Evolutionary conservation across 1,140 invertebrate species (phyloP), one percentile per base, ranked within the genome.

Genomic region (Panagrolaimus sp.): DNA sequence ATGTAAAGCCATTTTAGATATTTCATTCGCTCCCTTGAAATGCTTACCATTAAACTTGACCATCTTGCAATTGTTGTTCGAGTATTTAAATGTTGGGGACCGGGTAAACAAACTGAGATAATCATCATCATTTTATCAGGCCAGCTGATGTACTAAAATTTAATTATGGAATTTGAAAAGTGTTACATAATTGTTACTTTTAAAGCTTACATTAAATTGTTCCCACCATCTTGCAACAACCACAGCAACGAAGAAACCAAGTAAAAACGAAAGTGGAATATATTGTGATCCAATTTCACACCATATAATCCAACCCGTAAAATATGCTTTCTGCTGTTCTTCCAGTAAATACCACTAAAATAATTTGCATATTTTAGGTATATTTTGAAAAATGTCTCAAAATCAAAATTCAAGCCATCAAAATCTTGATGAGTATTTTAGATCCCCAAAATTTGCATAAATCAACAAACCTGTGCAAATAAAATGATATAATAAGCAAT

Each of bases 301-400:
- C 81, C 82, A 82, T 45, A 76, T 78, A 69, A 82, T 83, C 80
- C 82, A 82, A 63, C 82, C 82, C 8, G 82, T 82, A 62, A 82
- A 82, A 63, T 82, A 82, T 70, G 82, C 80, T 67, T 83, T 82
- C 63, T 83, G 80, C 48, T 80, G 76, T 58, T 82, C 80, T 74
- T 82, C 80, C 55, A 82, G 69, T 43, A 83, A 43, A 58, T 80
- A 82, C 81, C 80, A 82, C 82, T 82, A 52, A 71, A 76, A 71
- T n/a, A n/a, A n/a, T n/a, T n/a, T n/a, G n/a, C n/a, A n/a, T n/a
- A n/a, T 10, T 70, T 6, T 43, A 12, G 5, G 7, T 17, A n/a
- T n/a, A n/a, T n/a, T n/a, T n/a, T n/a, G n/a, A n/a, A n/a, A n/a
- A n/a, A n/a, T n/a, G n/a, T n/a, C n/a, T n/a, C n/a, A n/a, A n/a